Evolutionary conservation across 2,888 invertebrate species (phyloP).

Genomic region (Spialia ferax): DNA sequence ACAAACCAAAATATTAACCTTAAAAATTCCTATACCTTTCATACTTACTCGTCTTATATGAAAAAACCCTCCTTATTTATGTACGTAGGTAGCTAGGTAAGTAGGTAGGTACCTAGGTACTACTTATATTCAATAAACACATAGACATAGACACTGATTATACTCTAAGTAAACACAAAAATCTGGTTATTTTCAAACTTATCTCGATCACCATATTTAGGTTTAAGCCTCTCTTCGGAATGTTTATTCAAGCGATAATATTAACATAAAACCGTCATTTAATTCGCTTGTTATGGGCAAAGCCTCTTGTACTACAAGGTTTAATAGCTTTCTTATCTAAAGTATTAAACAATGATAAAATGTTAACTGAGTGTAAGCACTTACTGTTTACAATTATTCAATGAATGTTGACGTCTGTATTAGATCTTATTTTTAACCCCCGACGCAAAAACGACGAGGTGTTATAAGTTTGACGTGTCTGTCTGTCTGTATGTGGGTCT

Average conservation of each 20-base stretch:
- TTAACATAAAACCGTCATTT: conserved; percentile 2
- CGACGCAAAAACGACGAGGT: too few relatives aligned
- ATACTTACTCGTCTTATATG: too few relatives aligned
- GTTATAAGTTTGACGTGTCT: too few relatives aligned
- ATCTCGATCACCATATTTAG: not conserved
- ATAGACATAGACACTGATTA: too few relatives aligned
- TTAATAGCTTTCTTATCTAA: conserved; percentile 12
- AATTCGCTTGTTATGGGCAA: conserved; percentile 7
- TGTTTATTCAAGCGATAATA: conserved; percentile 11
- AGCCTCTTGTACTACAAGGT: conserved; percentile 2
- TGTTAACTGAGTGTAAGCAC: not conserved
- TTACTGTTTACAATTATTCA: not conserved
- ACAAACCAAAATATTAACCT: too few relatives aligned
- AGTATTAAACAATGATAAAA: not conserved
- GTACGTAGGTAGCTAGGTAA: too few relatives aligned
- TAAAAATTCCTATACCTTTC: too few relatives aligned
- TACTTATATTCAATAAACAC: too few relatives aligned
- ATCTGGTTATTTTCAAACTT: not conserved
- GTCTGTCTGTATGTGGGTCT: too few relatives aligned
- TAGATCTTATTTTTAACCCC: too few relatives aligned
- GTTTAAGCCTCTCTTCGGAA: not conserved
- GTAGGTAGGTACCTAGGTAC: too few relatives aligned
- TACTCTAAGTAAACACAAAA: not conserved
- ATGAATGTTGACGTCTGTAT: not conserved
- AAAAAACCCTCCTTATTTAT: too few relatives aligned